Conservation (phyloP, 2,113 vertebrate species). For the Engystomops pustulosus region DNA sequence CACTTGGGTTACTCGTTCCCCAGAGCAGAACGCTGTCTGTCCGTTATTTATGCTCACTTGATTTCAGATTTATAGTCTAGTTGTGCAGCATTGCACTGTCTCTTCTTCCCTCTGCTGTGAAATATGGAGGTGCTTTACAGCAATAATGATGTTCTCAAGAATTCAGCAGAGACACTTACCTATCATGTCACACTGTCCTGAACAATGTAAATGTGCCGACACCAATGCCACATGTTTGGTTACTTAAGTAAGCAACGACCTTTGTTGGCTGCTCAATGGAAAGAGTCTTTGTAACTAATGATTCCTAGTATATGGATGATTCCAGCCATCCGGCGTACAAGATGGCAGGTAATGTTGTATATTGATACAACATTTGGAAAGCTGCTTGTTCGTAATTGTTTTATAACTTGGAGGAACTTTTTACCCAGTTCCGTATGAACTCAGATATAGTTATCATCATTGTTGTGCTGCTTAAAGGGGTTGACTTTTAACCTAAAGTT, state of each 20-base stretch:
- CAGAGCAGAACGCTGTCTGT: constrained; percentile 32
- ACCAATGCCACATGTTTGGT: background rate
- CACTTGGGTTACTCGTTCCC: constrained; percentile 33
- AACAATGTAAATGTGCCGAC: constrained; percentile 19
- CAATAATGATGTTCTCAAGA: constrained; percentile 46
- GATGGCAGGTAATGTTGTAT: background rate
- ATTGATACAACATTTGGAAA: too few relatives aligned
- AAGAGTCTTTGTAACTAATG: background rate
- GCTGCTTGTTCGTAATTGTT: too few relatives aligned
- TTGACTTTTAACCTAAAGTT: too few relatives aligned
- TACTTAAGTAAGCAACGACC: background rate
- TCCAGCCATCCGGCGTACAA: background rate
- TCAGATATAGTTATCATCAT: too few relatives aligned
- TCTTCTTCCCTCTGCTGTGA: constrained; percentile 15
- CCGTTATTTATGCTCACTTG: constrained; percentile 48
- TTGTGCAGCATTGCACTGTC: background rate
- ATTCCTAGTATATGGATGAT: background rate
- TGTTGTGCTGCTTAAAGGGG: too few relatives aligned
- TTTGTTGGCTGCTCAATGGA: background rate
- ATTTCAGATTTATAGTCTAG: constrained; percentile 48
- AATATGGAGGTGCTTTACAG: constrained; percentile 49
- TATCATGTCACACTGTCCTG: constrained; percentile 47
- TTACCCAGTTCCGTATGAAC: too few relatives aligned
- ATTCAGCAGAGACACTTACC: constrained; percentile 11
- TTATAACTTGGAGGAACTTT: too few relatives aligned